A percentile compares a stretch with the other conserved stretches of the same genome.
phyloP scores from a whole-genome alignment of 2,888 invertebrate species.

The Bombyx huttoni region DNA sequence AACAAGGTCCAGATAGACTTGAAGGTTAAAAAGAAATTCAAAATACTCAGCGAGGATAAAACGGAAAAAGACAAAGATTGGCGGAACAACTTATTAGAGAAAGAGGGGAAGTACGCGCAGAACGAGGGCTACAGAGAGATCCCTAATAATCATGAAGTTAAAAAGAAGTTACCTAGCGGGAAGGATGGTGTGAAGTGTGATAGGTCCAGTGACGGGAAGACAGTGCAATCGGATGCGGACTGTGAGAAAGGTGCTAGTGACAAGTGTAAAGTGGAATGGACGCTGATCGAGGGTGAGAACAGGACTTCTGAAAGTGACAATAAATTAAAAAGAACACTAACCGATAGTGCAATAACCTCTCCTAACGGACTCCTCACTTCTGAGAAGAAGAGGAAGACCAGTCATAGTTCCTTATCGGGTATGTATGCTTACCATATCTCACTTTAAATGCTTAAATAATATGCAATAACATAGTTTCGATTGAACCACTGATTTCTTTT shows the following conservation, averaged over 20 bases:
- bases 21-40: constrained; percentile 58
- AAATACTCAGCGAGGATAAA: constrained; percentile 44
- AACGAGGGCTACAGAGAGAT: constrained; percentile 67
- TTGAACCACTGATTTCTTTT: too few relatives aligned
- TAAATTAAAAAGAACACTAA: constrained; percentile 52
- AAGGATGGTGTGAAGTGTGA: constrained; percentile 58
- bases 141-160: constrained; percentile 49
- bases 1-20: constrained; percentile 49
- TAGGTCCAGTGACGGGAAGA: constrained; percentile 49
- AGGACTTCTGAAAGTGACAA: constrained; percentile 24
- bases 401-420: constrained; percentile 72
- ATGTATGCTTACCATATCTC: constrained; percentile 15
- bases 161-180: constrained; percentile 57
- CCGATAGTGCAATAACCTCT: constrained; percentile 55
- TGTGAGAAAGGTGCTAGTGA: constrained; percentile 56
- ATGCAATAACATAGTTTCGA: background rate
- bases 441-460: constrained; percentile 6
- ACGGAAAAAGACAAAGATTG: constrained; percentile 68
- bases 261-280: constrained; percentile 57
- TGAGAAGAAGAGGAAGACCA: constrained; percentile 77
- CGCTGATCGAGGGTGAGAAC: constrained; percentile 41
- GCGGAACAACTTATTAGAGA: constrained; percentile 70
- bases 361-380: constrained; percentile 74
- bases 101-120: constrained; percentile 67
- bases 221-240: constrained; percentile 45